Base-by-base conservation (phyloP, 1,140 invertebrate genomes). In the Orchesella cincta region DNA sequence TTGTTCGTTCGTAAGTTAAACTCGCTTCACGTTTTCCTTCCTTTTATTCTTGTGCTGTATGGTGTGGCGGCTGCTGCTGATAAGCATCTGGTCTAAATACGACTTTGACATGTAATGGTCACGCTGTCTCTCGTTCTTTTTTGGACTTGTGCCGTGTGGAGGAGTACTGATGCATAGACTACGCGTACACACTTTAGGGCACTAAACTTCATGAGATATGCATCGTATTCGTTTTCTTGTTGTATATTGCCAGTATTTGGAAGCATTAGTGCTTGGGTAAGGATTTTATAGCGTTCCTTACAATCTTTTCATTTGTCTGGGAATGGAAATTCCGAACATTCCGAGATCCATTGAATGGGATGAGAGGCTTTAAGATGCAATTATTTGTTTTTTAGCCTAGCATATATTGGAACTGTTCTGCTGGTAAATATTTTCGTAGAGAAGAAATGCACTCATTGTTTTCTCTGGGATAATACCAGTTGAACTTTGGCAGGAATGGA, bases 21-120 rank as follows among this genome's bases (percentile, higher is more conserved):
- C 8, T 46, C 39, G 39, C 39, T 14, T 23, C 54, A n/a, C 14
- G 12, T 57, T n/a, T 67, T n/a, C 14, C 12, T 31, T 12, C 26
- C 62, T 57, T n/a, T 57, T 57, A 14, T 26, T n/a, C 52, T 57
- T 57, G 3, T 57, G 8, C 23, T 12, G 8, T 57, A 3, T 57
- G 39, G 5, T 18, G 39, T 46, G 5, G 39, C 39, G 5, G 18
- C 39, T 46, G 39, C 39, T 57, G 14, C 52, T 57, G 52, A 57
- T 57, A n/a, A 14, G 52, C 52, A 57, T 57, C 52, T 57, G 52
- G 14, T 57, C 52, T 57, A 67, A 67, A 67, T 67, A 67, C 62
- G 31, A 67, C 28, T 67, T 67, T 67, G 62, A 67, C 62, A 67
- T 67, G 62, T 31, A 67, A 29, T 67, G 62, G 62, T 67, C 62